A percentile compares a stretch with the other conserved stretches of the same genome.
These are phyloP conservation scores for Oreochromis aureus DNA, from an alignment of 2,113 vertebrate genomes.

Conservation along the genomic window DNA sequence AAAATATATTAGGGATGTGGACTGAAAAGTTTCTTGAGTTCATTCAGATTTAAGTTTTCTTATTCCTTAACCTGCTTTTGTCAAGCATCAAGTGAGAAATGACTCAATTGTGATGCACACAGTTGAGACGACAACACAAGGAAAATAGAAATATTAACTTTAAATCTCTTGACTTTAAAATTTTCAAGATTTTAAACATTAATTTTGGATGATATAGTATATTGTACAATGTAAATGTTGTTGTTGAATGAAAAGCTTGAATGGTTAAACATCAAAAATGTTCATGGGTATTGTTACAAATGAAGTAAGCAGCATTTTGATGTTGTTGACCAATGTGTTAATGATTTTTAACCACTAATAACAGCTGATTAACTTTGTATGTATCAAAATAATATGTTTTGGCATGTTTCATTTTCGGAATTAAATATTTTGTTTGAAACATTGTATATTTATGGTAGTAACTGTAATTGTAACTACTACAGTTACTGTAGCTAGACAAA, in stretches of 20 bases:
- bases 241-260: not conserved
- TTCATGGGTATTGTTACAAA: not conserved
- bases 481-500: not conserved
- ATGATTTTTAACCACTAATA: not conserved
- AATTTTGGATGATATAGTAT: not conserved
- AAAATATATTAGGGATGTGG: not conserved
- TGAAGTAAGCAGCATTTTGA: not conserved
- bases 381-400: not conserved
- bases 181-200: not conserved
- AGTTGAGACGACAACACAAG: not conserved
- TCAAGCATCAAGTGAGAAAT: too few relatives aligned
- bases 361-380: not conserved
- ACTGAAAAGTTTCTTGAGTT: not conserved
- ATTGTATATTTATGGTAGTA: not conserved
- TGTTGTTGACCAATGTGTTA: not conserved
- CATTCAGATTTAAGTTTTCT: not conserved
- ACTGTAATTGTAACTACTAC: not conserved
- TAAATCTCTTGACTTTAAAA: not conserved
- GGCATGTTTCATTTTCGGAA: not conserved
- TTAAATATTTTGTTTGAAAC: not conserved
- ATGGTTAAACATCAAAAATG: not conserved
- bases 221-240: not conserved
- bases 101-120: not conserved
- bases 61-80: not conserved
- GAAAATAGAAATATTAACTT: not conserved